Evolutionary conservation across 2,113 vertebrate genomes (phyloP).

Genomic region (Atractosteus spatula): DNA sequence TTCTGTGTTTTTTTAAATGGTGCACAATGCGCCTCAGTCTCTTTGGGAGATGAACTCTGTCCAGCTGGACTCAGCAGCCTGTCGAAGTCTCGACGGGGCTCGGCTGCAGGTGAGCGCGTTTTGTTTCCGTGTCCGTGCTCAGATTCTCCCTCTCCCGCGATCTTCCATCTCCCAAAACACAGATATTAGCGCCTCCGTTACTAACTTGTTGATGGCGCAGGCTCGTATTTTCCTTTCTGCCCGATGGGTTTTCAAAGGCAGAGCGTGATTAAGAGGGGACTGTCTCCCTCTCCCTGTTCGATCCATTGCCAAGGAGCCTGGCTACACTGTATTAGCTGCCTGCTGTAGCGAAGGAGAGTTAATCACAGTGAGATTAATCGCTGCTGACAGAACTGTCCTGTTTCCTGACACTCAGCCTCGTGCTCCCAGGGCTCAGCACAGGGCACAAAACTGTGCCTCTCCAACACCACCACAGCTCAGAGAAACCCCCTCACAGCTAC

Average conservation of each 20-base stretch:
- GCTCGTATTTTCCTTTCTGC: conserved; percentile 49
- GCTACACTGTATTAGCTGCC: conserved; percentile 27
- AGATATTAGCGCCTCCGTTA: conserved; percentile 66
- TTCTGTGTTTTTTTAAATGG: no score
- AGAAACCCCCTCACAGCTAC: conserved; percentile 20
- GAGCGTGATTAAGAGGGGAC: conserved; percentile 44
- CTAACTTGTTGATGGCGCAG: conserved; percentile 64
- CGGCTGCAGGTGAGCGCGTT: no score
- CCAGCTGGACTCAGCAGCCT: no score
- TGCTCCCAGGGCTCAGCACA: conserved; percentile 10
- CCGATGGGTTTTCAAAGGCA: conserved; percentile 44
- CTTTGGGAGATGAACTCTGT: no score
- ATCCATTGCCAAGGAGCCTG: conserved; percentile 28
- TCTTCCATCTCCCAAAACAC: conserved; percentile 63
- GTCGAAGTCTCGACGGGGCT: no score
- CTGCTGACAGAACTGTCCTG: conserved; percentile 28
- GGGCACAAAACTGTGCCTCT: neutral
- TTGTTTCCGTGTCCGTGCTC: conserved; percentile 26
- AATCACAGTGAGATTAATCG: conserved; percentile 37
- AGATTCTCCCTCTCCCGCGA: conserved; percentile 27
- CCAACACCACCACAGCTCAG: conserved; percentile 13
- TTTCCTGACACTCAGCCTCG: conserved; percentile 19
- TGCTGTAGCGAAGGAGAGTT: conserved; percentile 24
- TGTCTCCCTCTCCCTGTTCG: conserved; percentile 32
- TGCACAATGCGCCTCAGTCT: no score